These are phyloP conservation scores for Montipora cactus DNA, from an alignment of 64 coral and sea anemone genomes.

Conservation along the genomic window DNA sequence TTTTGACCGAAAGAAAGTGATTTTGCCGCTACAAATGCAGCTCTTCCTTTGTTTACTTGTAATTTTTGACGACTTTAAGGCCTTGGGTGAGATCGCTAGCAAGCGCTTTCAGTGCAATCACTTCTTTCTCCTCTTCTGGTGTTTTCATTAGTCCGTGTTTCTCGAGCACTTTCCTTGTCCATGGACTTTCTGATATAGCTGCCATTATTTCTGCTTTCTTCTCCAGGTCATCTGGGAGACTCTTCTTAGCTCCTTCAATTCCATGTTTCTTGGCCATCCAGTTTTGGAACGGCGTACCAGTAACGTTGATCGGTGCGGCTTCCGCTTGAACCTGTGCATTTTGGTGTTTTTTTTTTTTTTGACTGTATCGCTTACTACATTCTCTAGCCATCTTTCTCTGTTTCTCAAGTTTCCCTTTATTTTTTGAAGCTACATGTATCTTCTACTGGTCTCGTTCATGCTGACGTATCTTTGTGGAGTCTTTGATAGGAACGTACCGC, in stretches of 20 bases:
- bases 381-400: slow-evolving; percentile 52
- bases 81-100: neutral
- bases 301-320: slow-evolving; percentile 17
- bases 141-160: neutral
- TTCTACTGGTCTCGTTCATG: slow-evolving; percentile 31
- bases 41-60: too few relatives aligned
- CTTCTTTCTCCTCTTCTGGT: neutral
- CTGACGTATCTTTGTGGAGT: slow-evolving; percentile 30
- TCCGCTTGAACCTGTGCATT: slow-evolving; percentile 35
- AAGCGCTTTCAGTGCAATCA: neutral
- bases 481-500: slow-evolving; percentile 16
- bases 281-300: slow-evolving; percentile 26
- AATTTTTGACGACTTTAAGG: slow-evolving; percentile 1
- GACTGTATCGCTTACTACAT: slow-evolving; percentile 34
- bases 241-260: slow-evolving; percentile 29
- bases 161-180: slow-evolving; percentile 9
- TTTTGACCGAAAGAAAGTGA: too few relatives aligned
- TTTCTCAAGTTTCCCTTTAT: slow-evolving; percentile 53
- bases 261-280: slow-evolving; percentile 61
- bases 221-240: slow-evolving; percentile 40
- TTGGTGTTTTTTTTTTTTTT: slow-evolving; percentile 26
- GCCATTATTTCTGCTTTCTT: slow-evolving; percentile 60
- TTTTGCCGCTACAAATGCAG: too few relatives aligned
- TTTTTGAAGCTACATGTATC: slow-evolving; percentile 24
- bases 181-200: slow-evolving; percentile 8